Evolutionary conservation across 2,888 invertebrate species (phyloP).

Genomic region (Ornithoptera priamus): DNA sequence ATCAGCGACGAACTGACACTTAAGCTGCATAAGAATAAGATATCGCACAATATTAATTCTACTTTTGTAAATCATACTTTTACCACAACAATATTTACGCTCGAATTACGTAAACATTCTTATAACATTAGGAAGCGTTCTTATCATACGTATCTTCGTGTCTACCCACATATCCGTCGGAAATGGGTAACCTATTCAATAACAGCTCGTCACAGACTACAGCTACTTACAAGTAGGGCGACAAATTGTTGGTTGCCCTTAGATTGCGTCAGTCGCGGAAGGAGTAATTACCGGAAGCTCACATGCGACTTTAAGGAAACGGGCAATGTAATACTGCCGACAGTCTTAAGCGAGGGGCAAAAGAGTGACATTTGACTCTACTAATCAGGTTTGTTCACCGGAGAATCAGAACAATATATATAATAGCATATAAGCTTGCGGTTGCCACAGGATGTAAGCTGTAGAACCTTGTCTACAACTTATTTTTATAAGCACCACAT

Average conservation of each 20-base stretch:
- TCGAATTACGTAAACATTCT: conserved; percentile 3
- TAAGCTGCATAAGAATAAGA: no score
- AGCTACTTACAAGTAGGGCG: conserved; percentile 60
- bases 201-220: conserved; percentile 64
- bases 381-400: conserved; percentile 69
- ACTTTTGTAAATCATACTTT: background rate
- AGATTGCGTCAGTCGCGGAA: conserved; percentile 61
- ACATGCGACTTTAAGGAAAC: conserved; percentile 62
- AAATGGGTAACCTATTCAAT: conserved; percentile 58
- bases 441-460: conserved; percentile 67
- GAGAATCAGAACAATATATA: conserved; percentile 65
- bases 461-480: conserved; percentile 41
- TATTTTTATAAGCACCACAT: conserved; percentile 18
- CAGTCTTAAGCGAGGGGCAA: conserved; percentile 55
- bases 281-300: conserved; percentile 75
- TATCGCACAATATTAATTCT: no score
- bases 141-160: conserved; percentile 40
- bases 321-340: conserved; percentile 50
- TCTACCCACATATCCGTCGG: conserved; percentile 74
- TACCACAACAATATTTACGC: background rate
- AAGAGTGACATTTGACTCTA: conserved; percentile 75
- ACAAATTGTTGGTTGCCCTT: conserved; percentile 55
- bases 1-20: no score
- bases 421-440: conserved; percentile 50
- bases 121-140: conserved; percentile 33